Base-by-base conservation (phyloP, 2,888 invertebrate species). In the Rugalucina vietnamica region DNA sequence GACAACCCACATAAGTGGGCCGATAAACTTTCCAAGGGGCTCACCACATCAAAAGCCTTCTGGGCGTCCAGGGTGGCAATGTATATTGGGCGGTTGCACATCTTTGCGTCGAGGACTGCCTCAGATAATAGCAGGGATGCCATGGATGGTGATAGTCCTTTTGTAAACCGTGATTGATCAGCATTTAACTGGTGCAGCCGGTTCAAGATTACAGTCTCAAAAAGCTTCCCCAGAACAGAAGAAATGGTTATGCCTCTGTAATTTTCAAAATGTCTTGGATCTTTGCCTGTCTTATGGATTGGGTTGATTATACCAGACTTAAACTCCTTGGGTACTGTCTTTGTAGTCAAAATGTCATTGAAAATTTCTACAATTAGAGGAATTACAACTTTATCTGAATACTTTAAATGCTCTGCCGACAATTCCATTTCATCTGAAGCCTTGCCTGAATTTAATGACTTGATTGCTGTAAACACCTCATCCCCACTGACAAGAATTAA, bases 31-130 rank as follows among this genome's bases (percentile, higher is more conserved):
- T 8, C 79, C 79, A 24, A 79, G 14, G 21, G 79, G 29, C 32
- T 54, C 5, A 79, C 72, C 1, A 79, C 73, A 21, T 79, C 73
- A 34, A 79, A 79, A n/a, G 79, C 71, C 32, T 78, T 78, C 29
- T 50, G 71, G 29, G 43, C 36, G 29, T 78, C 79, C 10, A 72
- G 32, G 2, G 79, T 79, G 0, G 79, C 72, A 49, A 78, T 8
- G 37, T 71, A 71, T 8, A 71, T 14, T 34, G 71, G 71, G 4
- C 71, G 43, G 37, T 71, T 71, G n/a, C 10, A 39, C n/a, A 36
- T 1, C 12, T 10, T 36, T n/a, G 71, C 12, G 37, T 71, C 71
- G 3, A 39, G 43, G 4, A 37, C 43, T 36, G 71, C 37, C 27
- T 71, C 71, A 10, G 71, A 71, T 24, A 79, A 29, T n/a, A 73